Evolutionary conservation across 2,888 invertebrate genomes (phyloP), one percentile per base, ranked within the genome.

Genomic region (Anticlea derivata): DNA sequence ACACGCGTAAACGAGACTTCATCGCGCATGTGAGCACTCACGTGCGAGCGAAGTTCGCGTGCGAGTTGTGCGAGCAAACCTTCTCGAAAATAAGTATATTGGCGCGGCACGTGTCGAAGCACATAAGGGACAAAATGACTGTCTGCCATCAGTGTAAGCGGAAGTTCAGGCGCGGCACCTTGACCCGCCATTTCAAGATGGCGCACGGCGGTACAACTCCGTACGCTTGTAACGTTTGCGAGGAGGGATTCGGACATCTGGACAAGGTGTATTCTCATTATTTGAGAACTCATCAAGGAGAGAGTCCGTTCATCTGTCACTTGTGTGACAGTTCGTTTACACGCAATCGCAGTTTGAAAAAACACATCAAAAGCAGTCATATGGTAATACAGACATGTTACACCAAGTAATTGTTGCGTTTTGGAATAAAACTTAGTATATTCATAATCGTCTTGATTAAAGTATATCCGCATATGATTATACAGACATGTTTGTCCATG

Each of bases 171-270:
- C 1, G 7, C 17, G 7, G 7, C 5, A 5, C 0, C 10, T 7
- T 34, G 2, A 10, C 3, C 0, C 13, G 43, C 0, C 43, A 43
- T 20, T 43, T 33, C 10, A 0, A 8, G 2, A 2, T 1, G 10
- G 6, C 13, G 7, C 43, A 43, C n/a, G 26, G 4, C 3, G 33
- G 33, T 10, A 17, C 26, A 10, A 33, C 7, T 10, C 35, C 33
- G 10, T 43, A 7, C 6, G 24, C 33, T 5, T 43, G 43, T n/a
- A 43, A 34, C 8, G 23, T 26, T 7, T 43, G 43, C 5, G 43
- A 26, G 7, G 33, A 43, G 3, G 7, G 3, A 0, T 43, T 34
- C 10, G 2, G 27, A 20, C n/a, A 22, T 7, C n/a, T 7, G 8
- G 5, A 13, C 4, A 4, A 1, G 4, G 22, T 7, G 0, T 23